These are phyloP conservation scores for Gymnogyps californianus DNA, from an alignment of 2,113 vertebrate species.

Conservation along the genomic window DNA sequence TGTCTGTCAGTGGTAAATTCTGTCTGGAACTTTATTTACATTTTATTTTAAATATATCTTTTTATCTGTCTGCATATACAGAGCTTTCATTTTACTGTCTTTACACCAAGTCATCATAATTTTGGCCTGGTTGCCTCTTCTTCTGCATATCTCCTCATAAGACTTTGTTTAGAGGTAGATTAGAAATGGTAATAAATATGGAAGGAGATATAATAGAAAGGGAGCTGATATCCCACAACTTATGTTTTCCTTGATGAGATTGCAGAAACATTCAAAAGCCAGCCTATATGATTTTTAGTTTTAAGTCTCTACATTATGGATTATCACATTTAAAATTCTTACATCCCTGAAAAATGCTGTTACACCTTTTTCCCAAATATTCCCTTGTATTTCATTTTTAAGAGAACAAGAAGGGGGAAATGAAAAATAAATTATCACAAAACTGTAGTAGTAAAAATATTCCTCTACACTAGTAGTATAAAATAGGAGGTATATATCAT, in stretches of 20 bases:
- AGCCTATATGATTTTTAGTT: accelerated
- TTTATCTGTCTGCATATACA: neutral
- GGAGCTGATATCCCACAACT: neutral
- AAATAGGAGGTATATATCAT: neutral
- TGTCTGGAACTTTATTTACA: neutral
- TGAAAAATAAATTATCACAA: neutral
- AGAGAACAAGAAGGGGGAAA: neutral
- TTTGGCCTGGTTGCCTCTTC: neutral
- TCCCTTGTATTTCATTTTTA: neutral
- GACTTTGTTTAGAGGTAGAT: neutral
- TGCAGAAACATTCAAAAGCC: neutral
- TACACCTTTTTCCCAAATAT: neutral
- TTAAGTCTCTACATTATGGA: neutral
- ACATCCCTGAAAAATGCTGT: neutral
- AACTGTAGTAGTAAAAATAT: neutral
- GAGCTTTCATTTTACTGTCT: neutral
- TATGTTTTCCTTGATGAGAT: neutral
- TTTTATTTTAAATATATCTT: neutral
- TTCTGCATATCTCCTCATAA: neutral
- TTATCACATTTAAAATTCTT: neutral
- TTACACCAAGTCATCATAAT: neutral
- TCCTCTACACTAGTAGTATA: neutral
- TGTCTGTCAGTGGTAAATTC: no score
- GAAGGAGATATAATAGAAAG: neutral
- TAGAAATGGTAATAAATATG: neutral